phyloP scores from a whole-genome alignment of 2,113 vertebrate species.

The Brachyistius frenatus region DNA sequence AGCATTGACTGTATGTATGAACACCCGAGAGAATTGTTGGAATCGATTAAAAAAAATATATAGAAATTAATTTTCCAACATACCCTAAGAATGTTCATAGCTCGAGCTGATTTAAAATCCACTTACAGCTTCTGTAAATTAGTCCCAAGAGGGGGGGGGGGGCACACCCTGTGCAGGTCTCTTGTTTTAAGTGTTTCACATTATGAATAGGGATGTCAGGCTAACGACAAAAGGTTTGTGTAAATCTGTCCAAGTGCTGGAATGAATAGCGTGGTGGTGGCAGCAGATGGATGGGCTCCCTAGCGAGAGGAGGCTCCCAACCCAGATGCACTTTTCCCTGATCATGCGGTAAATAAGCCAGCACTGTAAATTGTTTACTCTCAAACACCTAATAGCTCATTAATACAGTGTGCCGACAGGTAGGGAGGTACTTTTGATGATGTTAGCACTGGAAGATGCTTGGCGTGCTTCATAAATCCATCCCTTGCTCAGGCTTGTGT shows the following conservation, averaged over 20 bases:
- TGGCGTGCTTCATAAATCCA: conserved; percentile 73
- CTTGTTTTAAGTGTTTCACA: conserved; percentile 66
- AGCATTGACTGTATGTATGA: conserved; percentile 26
- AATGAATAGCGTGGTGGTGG: conserved; percentile 68
- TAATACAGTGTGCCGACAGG: conserved; percentile 77
- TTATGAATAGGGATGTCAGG: conserved; percentile 80
- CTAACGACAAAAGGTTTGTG: conserved; percentile 78
- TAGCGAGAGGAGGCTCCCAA: conserved; percentile 62
- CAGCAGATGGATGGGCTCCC: conserved; percentile 81
- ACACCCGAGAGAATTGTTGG: conserved; percentile 36
- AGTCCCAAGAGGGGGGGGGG: conserved; percentile 3
- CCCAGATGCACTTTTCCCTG: conserved; percentile 78
- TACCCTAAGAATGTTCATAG: conserved; percentile 34
- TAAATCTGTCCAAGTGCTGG: conserved; percentile 80
- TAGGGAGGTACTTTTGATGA: conserved; percentile 77
- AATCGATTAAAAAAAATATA: conserved; percentile 40
- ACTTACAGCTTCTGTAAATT: conserved; percentile 64
- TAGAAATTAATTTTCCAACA: conserved; percentile 43
- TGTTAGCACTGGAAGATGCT: conserved; percentile 75
- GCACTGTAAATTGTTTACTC: conserved; percentile 78
- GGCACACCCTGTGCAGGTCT: conserved; percentile 13
- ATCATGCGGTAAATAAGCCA: conserved; percentile 76
- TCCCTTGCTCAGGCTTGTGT: conserved; percentile 49
- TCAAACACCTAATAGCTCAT: conserved; percentile 80
- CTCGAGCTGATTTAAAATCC: conserved; percentile 65